Evolutionary conservation across 1,140 invertebrate genomes (phyloP).

Genomic region (Dermatophagoides farinae): DNA sequence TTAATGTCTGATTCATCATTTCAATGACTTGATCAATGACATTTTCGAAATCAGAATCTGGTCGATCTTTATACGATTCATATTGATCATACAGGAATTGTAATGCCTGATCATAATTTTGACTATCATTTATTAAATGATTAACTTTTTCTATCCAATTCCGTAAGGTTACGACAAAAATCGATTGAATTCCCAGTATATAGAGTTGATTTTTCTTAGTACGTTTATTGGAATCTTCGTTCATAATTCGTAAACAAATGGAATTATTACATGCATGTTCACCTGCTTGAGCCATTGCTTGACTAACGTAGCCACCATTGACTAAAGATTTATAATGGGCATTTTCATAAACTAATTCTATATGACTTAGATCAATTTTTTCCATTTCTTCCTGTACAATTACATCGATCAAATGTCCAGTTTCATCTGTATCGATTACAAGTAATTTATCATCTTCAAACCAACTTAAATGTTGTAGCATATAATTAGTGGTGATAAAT

Average conservation of each 20-base stretch:
- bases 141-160: conserved; percentile 50
- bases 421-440: conserved; percentile 61
- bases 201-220: conserved; percentile 38
- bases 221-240: background rate
- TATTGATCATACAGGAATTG: conserved; percentile 33
- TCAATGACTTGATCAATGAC: conserved; percentile 6
- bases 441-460: conserved; percentile 64
- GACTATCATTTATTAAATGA: conserved; percentile 30
- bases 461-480: conserved; percentile 44
- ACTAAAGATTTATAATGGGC: conserved; percentile 71
- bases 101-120: conserved; percentile 37
- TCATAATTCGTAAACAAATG: conserved; percentile 29
- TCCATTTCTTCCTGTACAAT: conserved; percentile 50
- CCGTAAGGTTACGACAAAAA: conserved; percentile 56
- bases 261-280: conserved; percentile 78
- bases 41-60: conserved; percentile 22
- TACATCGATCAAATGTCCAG: conserved; percentile 67
- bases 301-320: conserved; percentile 51
- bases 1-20: background rate
- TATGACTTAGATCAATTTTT: conserved; percentile 52
- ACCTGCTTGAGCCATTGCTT: conserved; percentile 53
- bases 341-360: conserved; percentile 65
- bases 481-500: background rate
- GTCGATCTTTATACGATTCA: conserved; percentile 47
- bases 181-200: conserved; percentile 54